Conservation (phyloP, 2,797 vertebrate species). For the Sylvilagus floridanus region DNA sequence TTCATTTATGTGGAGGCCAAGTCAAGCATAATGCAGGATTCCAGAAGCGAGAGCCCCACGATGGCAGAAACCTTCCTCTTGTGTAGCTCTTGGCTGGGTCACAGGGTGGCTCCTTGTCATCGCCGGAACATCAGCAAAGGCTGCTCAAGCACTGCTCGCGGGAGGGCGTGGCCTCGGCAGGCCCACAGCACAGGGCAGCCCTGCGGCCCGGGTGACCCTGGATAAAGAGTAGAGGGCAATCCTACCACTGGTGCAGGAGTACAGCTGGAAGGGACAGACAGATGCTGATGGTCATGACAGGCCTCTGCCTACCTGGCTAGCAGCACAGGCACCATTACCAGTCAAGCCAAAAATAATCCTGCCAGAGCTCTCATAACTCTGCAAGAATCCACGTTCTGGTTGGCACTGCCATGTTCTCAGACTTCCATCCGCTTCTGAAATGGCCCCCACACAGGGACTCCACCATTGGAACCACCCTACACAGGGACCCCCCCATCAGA, state of each 20-base stretch:
- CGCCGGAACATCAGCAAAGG: too few relatives aligned
- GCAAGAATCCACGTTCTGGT: fast-evolving
- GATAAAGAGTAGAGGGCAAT: neutral
- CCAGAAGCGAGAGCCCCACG: neutral
- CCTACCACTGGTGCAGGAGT: too few relatives aligned
- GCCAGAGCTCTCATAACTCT: neutral
- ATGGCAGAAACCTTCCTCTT: neutral
- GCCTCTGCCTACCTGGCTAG: neutral
- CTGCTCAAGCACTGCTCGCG: too few relatives aligned
- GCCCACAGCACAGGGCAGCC: too few relatives aligned
- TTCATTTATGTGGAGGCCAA: neutral
- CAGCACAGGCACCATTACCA: neutral
- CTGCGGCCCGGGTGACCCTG: too few relatives aligned
- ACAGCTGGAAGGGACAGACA: neutral
- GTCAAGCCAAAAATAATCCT: neutral
- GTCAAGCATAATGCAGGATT: neutral
- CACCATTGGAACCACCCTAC: neutral
- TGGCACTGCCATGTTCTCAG: neutral
- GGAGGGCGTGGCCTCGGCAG: too few relatives aligned
- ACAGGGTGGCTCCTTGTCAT: neutral
- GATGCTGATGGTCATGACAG: neutral
- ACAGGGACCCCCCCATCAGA: too few relatives aligned
- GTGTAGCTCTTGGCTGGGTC: neutral
- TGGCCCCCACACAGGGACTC: neutral
- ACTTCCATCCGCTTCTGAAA: neutral